These are phyloP conservation scores for Drosophila histrio DNA, from an alignment of 2,888 invertebrate genomes.

Conservation along the genomic window DNA sequence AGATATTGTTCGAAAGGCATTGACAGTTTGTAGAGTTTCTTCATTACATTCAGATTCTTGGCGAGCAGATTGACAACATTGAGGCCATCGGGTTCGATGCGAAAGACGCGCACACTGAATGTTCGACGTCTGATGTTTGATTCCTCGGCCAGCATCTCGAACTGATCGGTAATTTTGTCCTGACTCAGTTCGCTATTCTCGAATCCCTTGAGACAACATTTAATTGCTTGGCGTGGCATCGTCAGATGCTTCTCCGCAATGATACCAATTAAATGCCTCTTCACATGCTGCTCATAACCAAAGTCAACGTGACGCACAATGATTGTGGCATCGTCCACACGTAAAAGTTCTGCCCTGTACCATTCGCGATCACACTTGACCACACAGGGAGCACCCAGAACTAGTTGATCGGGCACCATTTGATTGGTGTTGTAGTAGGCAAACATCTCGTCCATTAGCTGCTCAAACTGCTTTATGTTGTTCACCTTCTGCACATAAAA, in stretches of 20 bases:
- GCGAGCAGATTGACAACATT: conserved; percentile 81
- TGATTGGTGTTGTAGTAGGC: conserved; percentile 86
- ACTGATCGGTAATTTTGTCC: conserved; percentile 83
- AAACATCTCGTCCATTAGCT: conserved; percentile 89
- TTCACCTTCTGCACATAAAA: conserved; percentile 90
- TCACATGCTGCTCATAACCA: conserved; percentile 95
- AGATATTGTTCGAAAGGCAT: conserved; percentile 84
- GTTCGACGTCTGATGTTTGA: conserved; percentile 80
- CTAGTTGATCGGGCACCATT: conserved; percentile 84
- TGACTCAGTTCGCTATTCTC: conserved; percentile 82
- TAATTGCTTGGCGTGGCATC: conserved; percentile 90
- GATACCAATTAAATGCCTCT: conserved; percentile 86
- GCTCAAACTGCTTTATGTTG: conserved; percentile 86
- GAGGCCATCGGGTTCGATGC: conserved; percentile 84
- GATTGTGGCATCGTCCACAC: conserved; percentile 86
- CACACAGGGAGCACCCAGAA: conserved; percentile 88
- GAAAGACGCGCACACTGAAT: conserved; percentile 83
- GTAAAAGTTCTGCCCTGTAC: conserved; percentile 94
- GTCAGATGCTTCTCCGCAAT: conserved; percentile 88
- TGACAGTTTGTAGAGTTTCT: conserved; percentile 85
- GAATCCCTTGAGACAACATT: conserved; percentile 89
- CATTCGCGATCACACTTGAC: conserved; percentile 93
- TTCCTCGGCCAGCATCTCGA: conserved; percentile 89
- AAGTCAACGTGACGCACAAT: conserved; percentile 96
- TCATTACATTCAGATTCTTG: conserved; percentile 86